phyloP scores from a whole-genome alignment of 2,888 invertebrate genomes.

The Siphlonurus alternatus region DNA sequence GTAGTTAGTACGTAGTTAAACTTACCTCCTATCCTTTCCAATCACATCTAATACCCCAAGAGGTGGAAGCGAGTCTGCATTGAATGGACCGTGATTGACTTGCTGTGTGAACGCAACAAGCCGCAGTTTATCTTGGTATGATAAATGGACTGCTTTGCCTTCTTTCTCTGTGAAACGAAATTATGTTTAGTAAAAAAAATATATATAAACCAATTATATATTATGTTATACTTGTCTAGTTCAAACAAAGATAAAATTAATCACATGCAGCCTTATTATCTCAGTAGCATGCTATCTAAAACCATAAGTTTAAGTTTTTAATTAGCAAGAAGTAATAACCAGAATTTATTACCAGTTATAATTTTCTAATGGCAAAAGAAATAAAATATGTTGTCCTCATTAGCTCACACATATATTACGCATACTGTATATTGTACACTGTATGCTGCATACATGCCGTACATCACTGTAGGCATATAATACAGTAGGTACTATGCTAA shows the following conservation, averaged over 20 bases:
- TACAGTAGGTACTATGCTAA: too few relatives aligned
- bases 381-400: too few relatives aligned
- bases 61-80: slow-evolving; percentile 52
- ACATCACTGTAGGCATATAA: too few relatives aligned
- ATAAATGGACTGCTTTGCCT: slow-evolving; percentile 90
- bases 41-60: slow-evolving; percentile 90
- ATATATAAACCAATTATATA: too few relatives aligned
- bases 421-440: too few relatives aligned
- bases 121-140: slow-evolving; percentile 83
- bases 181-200: slow-evolving; percentile 14
- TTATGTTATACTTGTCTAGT: background rate
- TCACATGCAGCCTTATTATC: background rate
- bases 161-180: slow-evolving; percentile 71
- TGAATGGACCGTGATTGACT: slow-evolving; percentile 67
- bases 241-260: too few relatives aligned
- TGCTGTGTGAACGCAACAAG: slow-evolving; percentile 88
- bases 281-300: background rate
- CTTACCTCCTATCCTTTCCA: slow-evolving; percentile 69
- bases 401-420: too few relatives aligned
- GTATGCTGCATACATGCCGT: too few relatives aligned
- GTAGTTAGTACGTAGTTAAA: too few relatives aligned
- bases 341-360: too few relatives aligned
- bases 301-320: background rate
- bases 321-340: too few relatives aligned
- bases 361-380: too few relatives aligned